phyloP scores from a whole-genome alignment of 1,140 invertebrate genomes.

The Catajapyx aquilonaris region DNA sequence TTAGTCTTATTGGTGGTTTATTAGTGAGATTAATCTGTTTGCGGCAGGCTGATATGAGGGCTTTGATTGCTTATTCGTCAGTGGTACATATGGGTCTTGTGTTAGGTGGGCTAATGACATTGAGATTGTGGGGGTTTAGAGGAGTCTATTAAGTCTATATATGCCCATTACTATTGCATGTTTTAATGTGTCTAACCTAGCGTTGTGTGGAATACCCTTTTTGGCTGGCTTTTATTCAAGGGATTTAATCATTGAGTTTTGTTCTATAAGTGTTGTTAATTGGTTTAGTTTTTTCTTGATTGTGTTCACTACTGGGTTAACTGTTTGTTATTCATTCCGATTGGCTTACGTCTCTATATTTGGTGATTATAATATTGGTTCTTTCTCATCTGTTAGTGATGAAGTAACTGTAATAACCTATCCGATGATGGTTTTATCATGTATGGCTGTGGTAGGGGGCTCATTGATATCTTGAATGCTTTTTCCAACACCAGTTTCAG shows the following conservation, averaged over 20 bases:
- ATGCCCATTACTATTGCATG: slow-evolving; percentile 30
- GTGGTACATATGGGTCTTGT: slow-evolving; percentile 33
- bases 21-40: slow-evolving; percentile 34
- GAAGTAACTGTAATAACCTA: slow-evolving; percentile 23
- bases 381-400: slow-evolving; percentile 22
- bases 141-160: slow-evolving; percentile 32
- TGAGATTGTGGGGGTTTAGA: slow-evolving; percentile 22
- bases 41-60: slow-evolving; percentile 33
- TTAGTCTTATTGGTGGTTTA: slow-evolving; percentile 29
- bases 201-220: too few species aligned
- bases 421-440: slow-evolving; percentile 26
- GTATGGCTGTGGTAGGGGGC: slow-evolving; percentile 24
- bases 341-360: slow-evolving; percentile 28
- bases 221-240: too few species aligned
- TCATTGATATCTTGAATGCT: slow-evolving; percentile 22
- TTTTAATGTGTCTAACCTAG: too few species aligned
- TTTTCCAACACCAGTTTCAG: slow-evolving; percentile 17
- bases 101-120: slow-evolving; percentile 24
- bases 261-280: slow-evolving; percentile 23
- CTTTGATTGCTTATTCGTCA: slow-evolving; percentile 38
- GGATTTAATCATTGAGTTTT: slow-evolving; percentile 33
- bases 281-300: too few species aligned
- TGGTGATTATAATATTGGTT: slow-evolving; percentile 22
- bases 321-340: slow-evolving; percentile 28
- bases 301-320: slow-evolving; percentile 30